Evolutionary conservation across 2,888 invertebrate genomes (phyloP), one percentile per base, ranked within the genome.

Genomic region (Aphodius sticticus): DNA sequence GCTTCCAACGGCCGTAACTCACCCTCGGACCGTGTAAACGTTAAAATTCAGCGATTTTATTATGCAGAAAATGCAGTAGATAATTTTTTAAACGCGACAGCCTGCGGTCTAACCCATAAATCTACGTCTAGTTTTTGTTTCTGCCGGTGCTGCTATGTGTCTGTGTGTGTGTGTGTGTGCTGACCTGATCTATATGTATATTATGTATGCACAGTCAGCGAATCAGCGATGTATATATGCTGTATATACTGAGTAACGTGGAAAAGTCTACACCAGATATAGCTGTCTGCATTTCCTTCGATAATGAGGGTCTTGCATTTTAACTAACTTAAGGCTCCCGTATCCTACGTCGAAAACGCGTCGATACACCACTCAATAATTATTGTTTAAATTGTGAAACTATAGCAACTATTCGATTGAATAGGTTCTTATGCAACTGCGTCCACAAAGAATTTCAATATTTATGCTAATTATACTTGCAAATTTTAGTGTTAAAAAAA

Each of bases 31-130:
- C 81, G 79, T 78, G 82, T 84, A 83, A 83, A 83, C 82, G 83
- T 83, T 83, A 83, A 82, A 82, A 83, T 83, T 84, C 84, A 82
- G 82, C 82, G 80, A 83, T 84, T 84, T 84, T 84, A 84, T 84
- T 84, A 84, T 84, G 84, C 83, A 82, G 81, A 82, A 84, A 83
- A 84, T 83, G 82, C 81, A 82, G 81, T 82, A 81, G 81, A 83
- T 83, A 83, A 82, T 82, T 83, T 82, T 80, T 81, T 77, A 78
- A 79, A 75, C 79, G 70, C 70, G 74, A 79, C 77, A 71, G 69
- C 77, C 70, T 74, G 37, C 74, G 37, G 36, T 74, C 36, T 37
- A 37, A 26, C 26, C 69, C 70, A 77, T 81, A 81, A 81, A 81
- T 81, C 77, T 69, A n/a, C 53, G 77, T 81, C 81, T 79, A 81